These are phyloP conservation scores for Aspidoscelis tigris DNA, from an alignment of 2,113 vertebrate genomes.

Conservation along the genomic window DNA sequence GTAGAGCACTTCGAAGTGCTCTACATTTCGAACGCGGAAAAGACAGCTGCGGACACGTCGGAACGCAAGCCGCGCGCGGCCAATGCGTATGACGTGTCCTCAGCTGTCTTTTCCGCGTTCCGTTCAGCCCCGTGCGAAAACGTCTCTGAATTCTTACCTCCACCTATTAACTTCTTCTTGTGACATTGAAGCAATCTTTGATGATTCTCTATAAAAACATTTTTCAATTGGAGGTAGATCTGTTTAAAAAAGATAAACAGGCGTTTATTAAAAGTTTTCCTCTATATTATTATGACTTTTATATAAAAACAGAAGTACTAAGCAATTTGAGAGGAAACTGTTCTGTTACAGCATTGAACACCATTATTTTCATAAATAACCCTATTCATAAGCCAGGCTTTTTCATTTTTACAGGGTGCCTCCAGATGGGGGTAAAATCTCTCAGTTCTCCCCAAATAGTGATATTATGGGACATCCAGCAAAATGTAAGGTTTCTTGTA, in stretches of 20 bases:
- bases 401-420: not conserved
- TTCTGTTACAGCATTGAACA: not conserved
- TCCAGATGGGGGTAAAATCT: no score
- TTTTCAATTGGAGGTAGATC: conserved; percentile 89
- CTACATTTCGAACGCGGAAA: no score
- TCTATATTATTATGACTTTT: conserved; percentile 25
- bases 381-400: not conserved
- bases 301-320: not conserved
- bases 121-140: no score
- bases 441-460: no score
- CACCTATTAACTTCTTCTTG: conserved; percentile 81
- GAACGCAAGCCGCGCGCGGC: no score
- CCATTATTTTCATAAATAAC: not conserved
- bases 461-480: no score
- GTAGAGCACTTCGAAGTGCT: no score
- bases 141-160: conserved; percentile 85
- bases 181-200: conserved; percentile 80
- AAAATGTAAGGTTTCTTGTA: no score
- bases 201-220: conserved; percentile 87
- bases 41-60: no score
- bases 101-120: no score
- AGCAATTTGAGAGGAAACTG: not conserved
- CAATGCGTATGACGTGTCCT: no score
- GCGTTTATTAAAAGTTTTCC: conserved; percentile 8
- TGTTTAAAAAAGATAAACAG: conserved; percentile 58